These are phyloP conservation scores for Hydrophis major DNA, from an alignment of 2,797 vertebrate genomes.

Conservation along the genomic window DNA sequence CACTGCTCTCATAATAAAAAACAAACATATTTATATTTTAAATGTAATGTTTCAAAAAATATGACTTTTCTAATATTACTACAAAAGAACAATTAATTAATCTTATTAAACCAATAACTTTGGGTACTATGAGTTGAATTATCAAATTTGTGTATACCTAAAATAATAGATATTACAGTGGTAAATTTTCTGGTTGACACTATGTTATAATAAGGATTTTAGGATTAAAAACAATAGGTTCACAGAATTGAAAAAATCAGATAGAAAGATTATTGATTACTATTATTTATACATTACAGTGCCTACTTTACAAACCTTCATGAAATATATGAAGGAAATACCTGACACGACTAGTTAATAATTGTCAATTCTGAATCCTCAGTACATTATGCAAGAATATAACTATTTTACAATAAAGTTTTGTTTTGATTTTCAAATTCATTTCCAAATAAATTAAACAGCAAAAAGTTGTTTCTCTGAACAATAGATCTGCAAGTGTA, in stretches of 20 bases:
- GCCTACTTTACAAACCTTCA: background rate
- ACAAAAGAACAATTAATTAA: conserved; percentile 40
- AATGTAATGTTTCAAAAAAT: conserved; percentile 26
- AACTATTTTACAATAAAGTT: conserved; percentile 26
- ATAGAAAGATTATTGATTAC: conserved; percentile 55
- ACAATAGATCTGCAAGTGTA: conserved; percentile 16
- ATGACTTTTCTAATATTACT: conserved; percentile 33
- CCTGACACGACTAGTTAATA: background rate
- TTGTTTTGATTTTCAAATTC: conserved; percentile 7
- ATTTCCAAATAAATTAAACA: background rate
- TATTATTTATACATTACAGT: background rate
- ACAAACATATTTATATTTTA: background rate
- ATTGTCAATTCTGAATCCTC: background rate
- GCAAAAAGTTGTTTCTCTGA: conserved; percentile 32
- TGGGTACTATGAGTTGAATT: conserved; percentile 32
- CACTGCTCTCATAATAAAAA: background rate
- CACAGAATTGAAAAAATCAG: conserved; percentile 47
- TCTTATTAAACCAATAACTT: conserved; percentile 28
- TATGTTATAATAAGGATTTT: conserved; percentile 50
- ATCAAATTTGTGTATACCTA: conserved; percentile 33
- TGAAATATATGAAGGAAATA: background rate
- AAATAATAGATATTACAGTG: conserved; percentile 21
- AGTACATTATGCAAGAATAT: background rate
- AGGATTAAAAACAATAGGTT: conserved; percentile 39
- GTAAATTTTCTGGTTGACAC: conserved; percentile 37